phyloP scores from a whole-genome alignment of 2,888 invertebrate genomes.

The Zelleria hepariella region DNA sequence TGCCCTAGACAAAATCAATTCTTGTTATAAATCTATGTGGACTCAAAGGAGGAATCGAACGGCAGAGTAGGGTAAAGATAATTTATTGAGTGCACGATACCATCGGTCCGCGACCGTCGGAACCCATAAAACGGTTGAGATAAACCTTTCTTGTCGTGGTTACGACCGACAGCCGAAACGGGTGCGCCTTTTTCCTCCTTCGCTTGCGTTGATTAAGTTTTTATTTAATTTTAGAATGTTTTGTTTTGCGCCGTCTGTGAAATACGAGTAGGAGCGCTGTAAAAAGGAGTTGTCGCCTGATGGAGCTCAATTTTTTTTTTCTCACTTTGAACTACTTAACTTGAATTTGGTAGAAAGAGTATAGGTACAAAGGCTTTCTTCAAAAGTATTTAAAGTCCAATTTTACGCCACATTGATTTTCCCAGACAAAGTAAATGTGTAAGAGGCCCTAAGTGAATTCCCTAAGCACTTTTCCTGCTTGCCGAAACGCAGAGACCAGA shows the following conservation, averaged over 20 bases:
- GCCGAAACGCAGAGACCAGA: slow-evolving; percentile 26
- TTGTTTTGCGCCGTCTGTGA: background rate
- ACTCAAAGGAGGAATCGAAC: background rate
- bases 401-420: slow-evolving; percentile 42
- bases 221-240: background rate
- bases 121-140: background rate
- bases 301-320: too few relatives aligned
- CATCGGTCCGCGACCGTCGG: background rate
- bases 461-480: slow-evolving; percentile 31
- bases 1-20: too few relatives aligned
- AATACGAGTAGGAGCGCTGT: too few relatives aligned
- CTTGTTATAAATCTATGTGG: too few relatives aligned
- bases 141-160: background rate
- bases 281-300: too few relatives aligned
- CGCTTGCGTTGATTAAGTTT: background rate
- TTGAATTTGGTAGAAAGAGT: too few relatives aligned
- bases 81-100: background rate
- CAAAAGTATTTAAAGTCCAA: slow-evolving; percentile 16
- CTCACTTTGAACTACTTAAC: too few relatives aligned
- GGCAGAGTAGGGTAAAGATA: background rate
- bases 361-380: too few relatives aligned
- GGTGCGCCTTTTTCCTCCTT: background rate
- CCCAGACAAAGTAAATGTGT: slow-evolving; percentile 24
- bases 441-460: slow-evolving; percentile 34
- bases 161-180: background rate